Evolutionary conservation across 1,140 invertebrate species (phyloP).

Genomic region (Drosophila navojoa): DNA sequence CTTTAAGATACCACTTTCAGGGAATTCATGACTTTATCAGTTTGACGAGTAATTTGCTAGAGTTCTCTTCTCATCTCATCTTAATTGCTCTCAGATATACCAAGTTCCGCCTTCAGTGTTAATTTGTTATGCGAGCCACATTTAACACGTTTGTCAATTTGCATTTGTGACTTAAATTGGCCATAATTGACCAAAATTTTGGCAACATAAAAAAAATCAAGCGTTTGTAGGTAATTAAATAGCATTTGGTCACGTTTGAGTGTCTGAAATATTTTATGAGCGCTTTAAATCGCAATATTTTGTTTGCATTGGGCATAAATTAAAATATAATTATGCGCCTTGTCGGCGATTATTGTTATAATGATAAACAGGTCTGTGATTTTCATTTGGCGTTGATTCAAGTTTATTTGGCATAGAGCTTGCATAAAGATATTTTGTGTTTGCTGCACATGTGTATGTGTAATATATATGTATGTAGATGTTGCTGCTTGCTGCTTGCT

Average conservation of each 20-base stretch:
- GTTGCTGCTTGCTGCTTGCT: conserved; percentile 14
- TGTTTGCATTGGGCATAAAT: conserved; percentile 63
- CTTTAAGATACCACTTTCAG: too few species aligned
- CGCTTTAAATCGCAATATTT: conserved; percentile 53
- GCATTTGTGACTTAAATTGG: conserved; percentile 52
- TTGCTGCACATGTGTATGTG: background rate
- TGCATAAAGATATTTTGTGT: conserved; percentile 25
- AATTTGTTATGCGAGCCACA: conserved; percentile 48
- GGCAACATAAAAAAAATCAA: conserved; percentile 36
- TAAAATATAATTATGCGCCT: conserved; percentile 81
- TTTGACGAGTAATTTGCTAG: background rate
- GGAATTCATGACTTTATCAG: background rate
- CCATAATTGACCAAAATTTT: conserved; percentile 71
- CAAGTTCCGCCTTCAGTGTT: background rate
- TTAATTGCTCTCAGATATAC: conserved; percentile 5
- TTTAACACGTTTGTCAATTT: conserved; percentile 38
- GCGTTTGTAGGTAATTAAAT: conserved; percentile 36
- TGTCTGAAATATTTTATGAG: conserved; percentile 73
- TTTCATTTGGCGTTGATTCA: conserved; percentile 58
- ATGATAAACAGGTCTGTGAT: conserved; percentile 58
- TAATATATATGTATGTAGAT: background rate
- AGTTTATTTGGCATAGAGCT: conserved; percentile 37
- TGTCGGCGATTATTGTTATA: conserved; percentile 66
- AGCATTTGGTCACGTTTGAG: conserved; percentile 59
- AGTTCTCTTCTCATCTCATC: background rate